Evolutionary conservation across 1,140 invertebrate genomes (phyloP).

Genomic region (Bradysia coprophila): DNA sequence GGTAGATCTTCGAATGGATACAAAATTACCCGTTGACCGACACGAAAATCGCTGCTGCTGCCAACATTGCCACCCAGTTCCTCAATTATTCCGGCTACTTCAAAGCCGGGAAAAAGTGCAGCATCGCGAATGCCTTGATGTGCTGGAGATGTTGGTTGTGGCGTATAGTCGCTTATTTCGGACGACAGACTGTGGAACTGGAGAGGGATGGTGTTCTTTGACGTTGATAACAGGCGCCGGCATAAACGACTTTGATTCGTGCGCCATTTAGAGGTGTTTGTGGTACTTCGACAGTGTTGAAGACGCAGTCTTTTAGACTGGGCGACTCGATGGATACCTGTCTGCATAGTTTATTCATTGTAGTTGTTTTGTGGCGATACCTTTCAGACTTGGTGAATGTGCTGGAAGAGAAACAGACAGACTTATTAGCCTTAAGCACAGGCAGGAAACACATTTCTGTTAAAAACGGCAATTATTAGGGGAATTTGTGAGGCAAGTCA

Average conservation of each 20-base stretch:
- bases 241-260: conserved; percentile 59
- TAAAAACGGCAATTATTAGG: too few species aligned
- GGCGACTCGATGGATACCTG: conserved; percentile 75
- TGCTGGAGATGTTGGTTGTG: conserved; percentile 23
- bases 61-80: conserved; percentile 46
- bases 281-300: conserved; percentile 71
- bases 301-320: conserved; percentile 57
- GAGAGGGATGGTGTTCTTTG: conserved; percentile 49
- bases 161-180: conserved; percentile 17
- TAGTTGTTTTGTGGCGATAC: too few species aligned
- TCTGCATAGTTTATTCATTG: conserved; percentile 65
- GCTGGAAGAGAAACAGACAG: too few species aligned
- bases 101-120: conserved; percentile 63
- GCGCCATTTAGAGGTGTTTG: conserved; percentile 67
- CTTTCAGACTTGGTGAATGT: too few species aligned
- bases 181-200: conserved; percentile 47
- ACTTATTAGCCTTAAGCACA: too few species aligned
- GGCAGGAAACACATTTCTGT: too few species aligned
- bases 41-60: conserved; percentile 26
- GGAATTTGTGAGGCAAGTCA: too few species aligned
- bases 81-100: conserved; percentile 64
- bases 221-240: conserved; percentile 62
- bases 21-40: conserved; percentile 59
- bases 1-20: conserved; percentile 74
- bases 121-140: conserved; percentile 60